Evolutionary conservation across 2,113 vertebrate species (phyloP).

Genomic region (Nerophis ophidion): DNA sequence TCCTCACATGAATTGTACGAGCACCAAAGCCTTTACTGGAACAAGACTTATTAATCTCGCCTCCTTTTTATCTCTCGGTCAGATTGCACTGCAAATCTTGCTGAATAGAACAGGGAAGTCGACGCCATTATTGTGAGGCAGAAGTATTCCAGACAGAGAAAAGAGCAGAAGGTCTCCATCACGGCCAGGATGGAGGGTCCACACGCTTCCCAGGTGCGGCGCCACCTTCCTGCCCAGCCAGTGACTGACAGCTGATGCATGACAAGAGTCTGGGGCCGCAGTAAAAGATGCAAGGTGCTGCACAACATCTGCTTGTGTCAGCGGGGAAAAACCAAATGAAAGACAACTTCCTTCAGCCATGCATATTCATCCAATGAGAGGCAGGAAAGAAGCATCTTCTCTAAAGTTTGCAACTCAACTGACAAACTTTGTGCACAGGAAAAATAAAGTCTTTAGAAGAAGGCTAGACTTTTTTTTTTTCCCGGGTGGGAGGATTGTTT

Average conservation of each 20-base stretch:
- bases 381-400: not conserved
- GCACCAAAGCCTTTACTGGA: no score
- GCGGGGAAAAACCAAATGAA: not conserved
- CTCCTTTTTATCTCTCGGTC: slow-evolving; percentile 8
- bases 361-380: not conserved
- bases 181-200: slow-evolving; percentile 17
- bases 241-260: slow-evolving; percentile 59
- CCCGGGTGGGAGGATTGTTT: slow-evolving; percentile 2
- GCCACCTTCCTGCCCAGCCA: no score
- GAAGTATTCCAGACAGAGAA: slow-evolving; percentile 28
- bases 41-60: slow-evolving; percentile 5
- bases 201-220: no score
- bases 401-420: not conserved
- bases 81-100: slow-evolving; percentile 14
- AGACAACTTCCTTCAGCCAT: slow-evolving; percentile 1
- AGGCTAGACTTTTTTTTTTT: slow-evolving; percentile 23
- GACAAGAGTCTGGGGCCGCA: slow-evolving; percentile 38
- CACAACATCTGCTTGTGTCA: slow-evolving; percentile 9
- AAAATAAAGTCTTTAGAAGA: slow-evolving; percentile 16
- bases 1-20: no score
- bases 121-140: slow-evolving; percentile 14
- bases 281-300: slow-evolving; percentile 13
- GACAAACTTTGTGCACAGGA: slow-evolving; percentile 3
- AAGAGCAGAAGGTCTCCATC: slow-evolving; percentile 29
- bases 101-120: slow-evolving; percentile 9